Base-by-base conservation (phyloP, 2,888 invertebrate species). In the Chironomus riparius region DNA sequence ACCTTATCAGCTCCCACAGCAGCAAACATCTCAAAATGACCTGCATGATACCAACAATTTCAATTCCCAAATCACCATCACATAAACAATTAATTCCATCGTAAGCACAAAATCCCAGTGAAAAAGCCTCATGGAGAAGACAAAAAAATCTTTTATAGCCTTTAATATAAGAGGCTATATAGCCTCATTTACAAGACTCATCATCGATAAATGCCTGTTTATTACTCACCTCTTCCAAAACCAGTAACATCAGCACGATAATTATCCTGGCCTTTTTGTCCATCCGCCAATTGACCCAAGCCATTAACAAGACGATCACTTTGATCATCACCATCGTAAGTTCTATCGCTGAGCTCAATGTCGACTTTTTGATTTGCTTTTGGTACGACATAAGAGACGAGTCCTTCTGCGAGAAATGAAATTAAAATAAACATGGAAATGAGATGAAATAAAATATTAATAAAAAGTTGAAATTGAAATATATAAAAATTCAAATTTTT, bases 251-350 rank as follows among this genome's bases (percentile, higher is more conserved):
- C 90, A 77, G 87, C 85, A 79, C 88, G 86, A 84, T 92, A 92
- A 85, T 92, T 91, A 81, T 90, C 90, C 78, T 88, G 87, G 77
- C 92, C 93, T 81, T 87, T 88, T 79, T 90, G 88, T 18, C 92
- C 92, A 82, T 93, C 92, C 71, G 89, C 88, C 80, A 94, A 86
- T 83, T 93, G 92, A 76, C 94, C 94, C 76, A 94, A 84, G 15
- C 94, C 94, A 73, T 89, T 89, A 78, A 87, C 87, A 79, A 89
- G 87, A 78, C 87, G 86, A 79, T 87, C 88, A 77, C 85, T 86
- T 80, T 89, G 88, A 79, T 89, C 88, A 77, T 85, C 84, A 68
- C 92, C 92, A 82, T 94, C 94, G 85, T 93, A 94, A 24, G 89
- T 91, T 79, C 88, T 87, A 85, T 94, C 94, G 77, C 89, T 88